Evolutionary conservation across 2,797 vertebrate species (phyloP).

Genomic region (Apogon hyalosoma): DNA sequence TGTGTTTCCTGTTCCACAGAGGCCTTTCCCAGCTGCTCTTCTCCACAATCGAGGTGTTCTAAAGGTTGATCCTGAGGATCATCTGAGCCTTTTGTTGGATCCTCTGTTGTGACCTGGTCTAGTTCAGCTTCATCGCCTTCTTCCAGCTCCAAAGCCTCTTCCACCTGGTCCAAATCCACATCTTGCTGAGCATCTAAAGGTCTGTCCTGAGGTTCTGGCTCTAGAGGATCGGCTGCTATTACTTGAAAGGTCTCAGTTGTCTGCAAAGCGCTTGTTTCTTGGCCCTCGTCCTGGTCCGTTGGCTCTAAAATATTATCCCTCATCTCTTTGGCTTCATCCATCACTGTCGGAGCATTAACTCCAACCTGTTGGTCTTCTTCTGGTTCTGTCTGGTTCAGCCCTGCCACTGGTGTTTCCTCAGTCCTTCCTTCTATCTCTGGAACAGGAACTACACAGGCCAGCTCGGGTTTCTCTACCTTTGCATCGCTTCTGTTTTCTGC

Average conservation of each 20-base stretch:
- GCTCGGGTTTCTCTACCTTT: not conserved
- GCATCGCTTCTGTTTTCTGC: not conserved
- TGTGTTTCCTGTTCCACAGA: not conserved
- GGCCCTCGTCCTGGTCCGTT: slow-evolving; percentile 15
- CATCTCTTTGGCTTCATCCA: slow-evolving; percentile 16
- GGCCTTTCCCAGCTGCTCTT: not conserved
- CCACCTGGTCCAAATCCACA: slow-evolving; percentile 27
- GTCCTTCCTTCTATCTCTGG: slow-evolving; percentile 18
- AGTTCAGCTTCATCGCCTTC: slow-evolving; percentile 11
- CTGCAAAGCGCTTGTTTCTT: slow-evolving; percentile 13
- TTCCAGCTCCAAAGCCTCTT: slow-evolving; percentile 39
- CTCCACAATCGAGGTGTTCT: not conserved
- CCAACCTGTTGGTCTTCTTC: slow-evolving; percentile 44
- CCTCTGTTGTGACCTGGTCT: not conserved
- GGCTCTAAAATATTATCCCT: slow-evolving; percentile 22
- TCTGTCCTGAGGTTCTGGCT: not conserved
- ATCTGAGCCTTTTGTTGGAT: slow-evolving; percentile 15
- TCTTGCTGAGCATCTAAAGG: not conserved
- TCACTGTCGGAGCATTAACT: slow-evolving; percentile 24
- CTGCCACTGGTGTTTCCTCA: not conserved
- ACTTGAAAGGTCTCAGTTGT: not conserved
- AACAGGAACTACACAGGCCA: not conserved
- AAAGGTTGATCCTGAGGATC: slow-evolving; percentile 23
- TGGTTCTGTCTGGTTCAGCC: slow-evolving; percentile 6
- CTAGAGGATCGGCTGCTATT: not conserved